Evolutionary conservation across 2,888 invertebrate species (phyloP).

Genomic region (Digitonthophagus gazella): DNA sequence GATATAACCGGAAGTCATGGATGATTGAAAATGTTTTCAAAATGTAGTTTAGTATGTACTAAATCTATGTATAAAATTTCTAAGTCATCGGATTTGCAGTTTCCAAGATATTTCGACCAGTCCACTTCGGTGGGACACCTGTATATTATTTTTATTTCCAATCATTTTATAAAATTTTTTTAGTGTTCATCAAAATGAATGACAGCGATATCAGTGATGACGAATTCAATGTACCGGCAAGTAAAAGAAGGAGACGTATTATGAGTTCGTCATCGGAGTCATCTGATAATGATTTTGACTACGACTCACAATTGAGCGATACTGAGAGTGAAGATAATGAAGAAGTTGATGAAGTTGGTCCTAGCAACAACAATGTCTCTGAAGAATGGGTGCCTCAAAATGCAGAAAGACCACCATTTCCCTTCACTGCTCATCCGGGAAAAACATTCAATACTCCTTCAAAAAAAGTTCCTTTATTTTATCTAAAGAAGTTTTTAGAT

Average conservation of each 20-base stretch:
- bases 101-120: no score
- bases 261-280: no score
- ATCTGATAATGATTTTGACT: slow-evolving; percentile 31
- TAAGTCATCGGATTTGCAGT: no score
- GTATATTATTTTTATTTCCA: no score
- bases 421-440: slow-evolving; percentile 33
- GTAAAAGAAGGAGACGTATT: no score
- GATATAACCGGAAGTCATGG: no score
- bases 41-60: no score
- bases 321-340: slow-evolving; percentile 30
- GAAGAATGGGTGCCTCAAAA: slow-evolving; percentile 32
- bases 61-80: no score
- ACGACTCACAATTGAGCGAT: slow-evolving; percentile 30
- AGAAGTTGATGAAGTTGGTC: slow-evolving; percentile 32
- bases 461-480: slow-evolving; percentile 33
- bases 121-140: no score
- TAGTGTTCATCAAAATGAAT: not conserved
- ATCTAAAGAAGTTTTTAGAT: slow-evolving; percentile 34
- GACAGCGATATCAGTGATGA: slow-evolving; percentile 26
- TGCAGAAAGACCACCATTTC: slow-evolving; percentile 35
- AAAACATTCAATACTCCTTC: slow-evolving; percentile 33
- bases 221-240: slow-evolving; percentile 29
- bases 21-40: no score
- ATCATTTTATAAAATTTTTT: no score
- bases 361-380: slow-evolving; percentile 32